Percentiles rank a stretch among this genome's conserved stretches.
Evolutionary conservation across 2,113 vertebrate species (phyloP).

Genomic region (Hippocampus mohnikei): DNA sequence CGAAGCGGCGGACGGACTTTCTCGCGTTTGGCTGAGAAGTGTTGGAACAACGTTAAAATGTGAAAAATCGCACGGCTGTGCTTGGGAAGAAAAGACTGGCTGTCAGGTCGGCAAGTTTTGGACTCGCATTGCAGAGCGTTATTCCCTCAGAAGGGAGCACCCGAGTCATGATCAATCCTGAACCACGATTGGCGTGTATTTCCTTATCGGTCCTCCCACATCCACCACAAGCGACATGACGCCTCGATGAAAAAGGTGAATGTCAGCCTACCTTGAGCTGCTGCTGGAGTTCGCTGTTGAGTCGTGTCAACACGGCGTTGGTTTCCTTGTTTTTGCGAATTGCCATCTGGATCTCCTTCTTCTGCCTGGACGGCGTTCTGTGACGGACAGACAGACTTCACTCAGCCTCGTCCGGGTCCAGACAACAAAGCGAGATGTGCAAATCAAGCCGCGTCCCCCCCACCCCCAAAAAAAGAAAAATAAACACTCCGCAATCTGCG

Average conservation of each 20-base stretch:
- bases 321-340: constrained; percentile 95
- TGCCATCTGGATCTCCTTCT: constrained; percentile 89
- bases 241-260: not conserved
- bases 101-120: not conserved
- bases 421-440: not conserved
- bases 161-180: too few relatives aligned
- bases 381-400: not conserved
- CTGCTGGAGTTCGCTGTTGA: constrained; percentile 96
- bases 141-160: too few relatives aligned
- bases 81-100: not conserved
- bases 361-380: constrained; percentile 86
- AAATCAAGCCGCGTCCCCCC: not conserved
- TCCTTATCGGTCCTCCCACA: too few relatives aligned
- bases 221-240: too few relatives aligned
- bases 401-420: not conserved
- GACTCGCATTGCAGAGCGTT: not conserved
- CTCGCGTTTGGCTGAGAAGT: not conserved
- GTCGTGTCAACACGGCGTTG: constrained; percentile 87
- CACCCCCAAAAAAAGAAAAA: too few relatives aligned
- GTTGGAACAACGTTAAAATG: not conserved
- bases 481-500: not conserved
- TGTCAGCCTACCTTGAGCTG: constrained; percentile 85
- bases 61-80: not conserved
- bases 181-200: too few relatives aligned
- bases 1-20: not conserved